Base-by-base conservation (phyloP, 1,140 invertebrate genomes). In the Semibalanus balanoides region DNA sequence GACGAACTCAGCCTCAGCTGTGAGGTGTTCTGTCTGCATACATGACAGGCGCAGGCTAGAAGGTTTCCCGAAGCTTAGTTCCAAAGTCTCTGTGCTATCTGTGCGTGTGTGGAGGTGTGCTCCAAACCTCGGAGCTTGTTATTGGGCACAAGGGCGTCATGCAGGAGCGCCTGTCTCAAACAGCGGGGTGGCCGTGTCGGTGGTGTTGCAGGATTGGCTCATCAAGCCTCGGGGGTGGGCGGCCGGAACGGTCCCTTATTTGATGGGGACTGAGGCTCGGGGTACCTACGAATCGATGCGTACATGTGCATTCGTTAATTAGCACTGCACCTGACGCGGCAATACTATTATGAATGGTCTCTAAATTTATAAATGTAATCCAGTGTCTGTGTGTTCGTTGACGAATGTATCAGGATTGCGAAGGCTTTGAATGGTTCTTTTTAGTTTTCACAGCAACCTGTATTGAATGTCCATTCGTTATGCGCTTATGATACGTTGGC, bases 351-450 rank as follows among this genome's bases (percentile, higher is more conserved):
- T 69, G 25, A 40, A 14, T 29, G 64, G 40, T 71, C 27, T 17
- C 30, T 72, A 74, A 51, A 27, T 78, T 78, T 30, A 75, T 71
- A 74, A 73, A 74, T 7, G 76, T n/a, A 74, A 73, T 30, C 77
- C 72, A 51, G 75, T 84, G 88, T 81, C 82, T 40, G 35, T 40
- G 17, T 40, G 35, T 7, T 40, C 17, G 35, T 40, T 40, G 35
- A 40, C n/a, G n/a, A 17, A 40, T 17, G 35, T 40, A 17, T 40
- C 35, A 17, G 35, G 17, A 40, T 17, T 40, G 5, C 35, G 5
- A 17, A 40, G 17, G 35, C 35, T 40, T 40, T 40, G 35, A n/a
- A 40, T 40, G 35, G 35, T 17, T 40, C 35, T 40, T 17, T 40
- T 40, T 40, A 17, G 35, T 40, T 40, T 17, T 5, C 35, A 40